Evolutionary conservation across 2,797 vertebrate species (phyloP), one percentile per base, ranked within the genome.

Genomic region (Hydrolagus colliei): DNA sequence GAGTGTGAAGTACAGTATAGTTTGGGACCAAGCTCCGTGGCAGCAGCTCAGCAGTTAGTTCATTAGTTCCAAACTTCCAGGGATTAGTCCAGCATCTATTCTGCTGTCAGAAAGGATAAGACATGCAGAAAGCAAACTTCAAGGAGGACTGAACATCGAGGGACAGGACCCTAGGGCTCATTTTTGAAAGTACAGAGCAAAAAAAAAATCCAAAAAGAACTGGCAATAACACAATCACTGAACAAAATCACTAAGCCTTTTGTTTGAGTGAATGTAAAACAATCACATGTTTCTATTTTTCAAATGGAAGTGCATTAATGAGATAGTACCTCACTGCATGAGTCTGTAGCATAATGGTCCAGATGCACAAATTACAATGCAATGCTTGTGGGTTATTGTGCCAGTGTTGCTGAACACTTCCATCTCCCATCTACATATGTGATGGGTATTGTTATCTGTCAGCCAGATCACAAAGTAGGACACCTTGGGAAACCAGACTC

Each of bases 1-100:
- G 96, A 98, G 97, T 98, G 98, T 99, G 97, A 99, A 99, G 97
- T 98, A 98, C 97, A 98, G 98, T 98, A 98, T 96, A 97, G 97
- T 98, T 97, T 96, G 96, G 96, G 96, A 97, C 96, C 96, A 96
- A 93, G 95, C 96, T 97, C 96, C 94, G 94, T 98, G 96, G 96
- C 95, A 90, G 96, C 93, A 91, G 95, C 97, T 95, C 97, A 97
- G 97, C 97, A 95, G 97, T 97, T 94, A 97, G 96, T 98, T 99
- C 97, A 98, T 98, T 98, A 98, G 96, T 96, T 96, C 96, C 96
- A 96, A 98, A 98, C 96, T 98, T 97, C 94, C 87, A 92, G 96
- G 96, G 97, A 98, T 98, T 97, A 97, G 95, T 92, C 94, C 68
- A 86, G 94, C 95, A 95, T 96, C 95, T 94, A 94, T 94, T 93